Base-by-base conservation (phyloP, 2,888 invertebrate species). In the Bombyx huttoni region DNA sequence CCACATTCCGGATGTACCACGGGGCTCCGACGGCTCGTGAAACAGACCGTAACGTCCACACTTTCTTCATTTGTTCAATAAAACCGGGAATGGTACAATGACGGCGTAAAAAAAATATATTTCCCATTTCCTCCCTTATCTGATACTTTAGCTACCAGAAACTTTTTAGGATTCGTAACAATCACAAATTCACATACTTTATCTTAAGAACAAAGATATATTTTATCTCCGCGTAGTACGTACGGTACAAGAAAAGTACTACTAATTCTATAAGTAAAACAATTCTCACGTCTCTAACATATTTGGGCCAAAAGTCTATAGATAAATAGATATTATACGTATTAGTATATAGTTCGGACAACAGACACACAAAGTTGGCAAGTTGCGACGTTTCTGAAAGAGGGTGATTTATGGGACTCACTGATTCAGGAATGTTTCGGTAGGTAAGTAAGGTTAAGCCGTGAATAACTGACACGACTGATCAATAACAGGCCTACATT, bases 361-460 rank as follows among this genome's bases (percentile, higher is more conserved):
- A 47, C 24, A 10, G 13, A 47, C 9, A 47, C 14, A 10, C 47
- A 47, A 47, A 47, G 24, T 24, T 47, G 14, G 47, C 47, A 13
- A 51, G 47, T 47, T 13, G 8, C 48, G 47, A 51, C 51, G 40
- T 40, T 48, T 48, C 51, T 49, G 52, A 51, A 47, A 48, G 40
- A 40, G 40, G 40, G 34, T 52, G 52, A 52, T 52, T 52, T 48
- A 52, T 48, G 52, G 48, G 34, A 10, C 24, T 45, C 40, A 48
- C 48, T 52, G 40, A 49, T 51, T 51, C 45, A 35, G 35, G 45
- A 55, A 57, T 53, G 55, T 52, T 53, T 53, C 52, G 54, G 51
- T 40, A 3, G 12, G 40, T 40, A 54, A 61, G 63, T 52, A 53
- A 54, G 53, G 33, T 51, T 35, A 51, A 56, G 51, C 52, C 12